These are phyloP conservation scores for Cyrtorhinus lividipennis DNA, from an alignment of 1,140 invertebrate species.

Conservation along the genomic window DNA sequence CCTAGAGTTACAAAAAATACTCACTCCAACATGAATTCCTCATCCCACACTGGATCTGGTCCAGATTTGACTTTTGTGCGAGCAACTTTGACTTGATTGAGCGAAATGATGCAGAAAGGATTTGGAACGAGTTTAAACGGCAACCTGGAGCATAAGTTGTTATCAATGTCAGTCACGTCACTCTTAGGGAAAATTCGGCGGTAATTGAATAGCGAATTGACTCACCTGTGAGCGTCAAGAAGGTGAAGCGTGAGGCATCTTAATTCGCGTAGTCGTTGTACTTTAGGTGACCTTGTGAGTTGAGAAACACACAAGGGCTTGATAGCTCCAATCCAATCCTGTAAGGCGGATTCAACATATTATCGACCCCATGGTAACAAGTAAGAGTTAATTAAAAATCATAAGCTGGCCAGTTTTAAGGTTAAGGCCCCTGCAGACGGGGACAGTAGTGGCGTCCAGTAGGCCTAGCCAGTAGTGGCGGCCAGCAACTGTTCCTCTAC, in stretches of 20 bases:
- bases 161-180: too few species aligned
- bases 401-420: too few species aligned
- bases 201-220: neutral
- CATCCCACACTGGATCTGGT: conserved; percentile 81
- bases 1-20: conserved; percentile 30
- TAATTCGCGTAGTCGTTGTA: conserved; percentile 62
- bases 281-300: conserved; percentile 63
- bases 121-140: conserved; percentile 74
- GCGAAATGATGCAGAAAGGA: conserved; percentile 76
- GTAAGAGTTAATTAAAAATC: too few species aligned
- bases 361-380: too few species aligned
- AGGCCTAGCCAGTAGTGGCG: too few species aligned
- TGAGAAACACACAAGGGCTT: conserved; percentile 87
- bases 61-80: conserved; percentile 73
- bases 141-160: too few species aligned
- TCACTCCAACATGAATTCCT: conserved; percentile 87
- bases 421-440: too few species aligned
- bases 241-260: conserved; percentile 71
- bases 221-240: conserved; percentile 54
- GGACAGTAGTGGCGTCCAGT: too few species aligned
- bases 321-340: conserved; percentile 83
- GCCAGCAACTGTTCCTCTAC: too few species aligned
- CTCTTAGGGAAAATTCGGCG: too few species aligned
- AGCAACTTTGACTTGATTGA: conserved; percentile 59
- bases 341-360: conserved; percentile 28